Percentiles rank a stretch among this genome's conserved stretches.
Conservation (phyloP, 2,113 vertebrate species). For the Eretmodus cyanostictus region DNA sequence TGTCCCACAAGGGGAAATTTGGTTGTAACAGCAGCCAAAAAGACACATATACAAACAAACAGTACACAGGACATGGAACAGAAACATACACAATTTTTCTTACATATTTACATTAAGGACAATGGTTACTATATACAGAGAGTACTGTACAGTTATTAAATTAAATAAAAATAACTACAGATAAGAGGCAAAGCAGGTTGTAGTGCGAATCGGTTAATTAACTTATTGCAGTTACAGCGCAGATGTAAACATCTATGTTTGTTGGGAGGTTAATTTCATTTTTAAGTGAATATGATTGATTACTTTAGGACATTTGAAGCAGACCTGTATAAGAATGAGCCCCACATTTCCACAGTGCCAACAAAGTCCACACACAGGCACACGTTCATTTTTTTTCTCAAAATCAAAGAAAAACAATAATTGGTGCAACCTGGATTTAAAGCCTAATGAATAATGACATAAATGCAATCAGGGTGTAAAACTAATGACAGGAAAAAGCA, state of each 20-base stretch:
- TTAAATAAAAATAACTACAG: too few species aligned
- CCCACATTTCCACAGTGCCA: background rate
- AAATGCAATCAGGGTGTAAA: background rate
- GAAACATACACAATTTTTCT: background rate
- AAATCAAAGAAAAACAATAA: background rate
- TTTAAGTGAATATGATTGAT: background rate
- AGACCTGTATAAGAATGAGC: background rate
- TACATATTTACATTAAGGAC: background rate
- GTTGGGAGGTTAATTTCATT: background rate
- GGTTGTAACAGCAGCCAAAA: background rate
- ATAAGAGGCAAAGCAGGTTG: too few species aligned
- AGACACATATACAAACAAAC: background rate
- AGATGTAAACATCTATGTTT: background rate
- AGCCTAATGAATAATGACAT: constrained; percentile 5
- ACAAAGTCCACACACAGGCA: background rate
- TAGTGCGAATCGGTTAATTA: background rate
- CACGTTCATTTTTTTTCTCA: background rate
- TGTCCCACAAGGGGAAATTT: background rate
- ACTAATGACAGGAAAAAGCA: background rate
- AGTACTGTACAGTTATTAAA: too few species aligned
- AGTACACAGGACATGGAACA: background rate
- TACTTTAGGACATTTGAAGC: background rate
- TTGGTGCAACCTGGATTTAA: background rate
- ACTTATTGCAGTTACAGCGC: background rate
- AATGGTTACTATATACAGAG: background rate